Evolutionary conservation across 2,888 invertebrate species (phyloP), one percentile per base, ranked within the genome.

Genomic region (Ormyrus rosae): DNA sequence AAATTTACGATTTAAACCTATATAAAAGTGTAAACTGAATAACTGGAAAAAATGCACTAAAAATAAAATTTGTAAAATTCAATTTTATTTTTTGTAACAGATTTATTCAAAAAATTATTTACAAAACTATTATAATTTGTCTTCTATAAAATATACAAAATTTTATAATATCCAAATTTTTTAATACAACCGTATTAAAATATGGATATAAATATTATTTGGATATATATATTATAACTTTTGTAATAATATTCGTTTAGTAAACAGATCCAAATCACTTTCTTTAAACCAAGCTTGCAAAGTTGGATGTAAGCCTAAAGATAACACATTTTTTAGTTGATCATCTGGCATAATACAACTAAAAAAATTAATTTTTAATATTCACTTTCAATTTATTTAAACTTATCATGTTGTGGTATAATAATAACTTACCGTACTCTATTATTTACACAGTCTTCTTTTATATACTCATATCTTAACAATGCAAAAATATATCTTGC

Each of bases 281-380:
- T 86, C 85, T 73, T 84, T 86, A 74, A 88, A 89, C 89, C 89
- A 89, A 6, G 87, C 88, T 82, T 88, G 88, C 2, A 89, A 83
- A 1, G 83, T 86, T n/a, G 89, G 89, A 84, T 88, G 88, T 50
- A 88, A 78, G 63, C 84, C 77, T 9, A 83, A 78, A 68, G 76
- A 82, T 1, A 85, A 70, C 5, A 89, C 80, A 34, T 80, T 83
- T n/a, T 78, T n/a, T 46, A 86, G 81, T 76, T 87, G 83, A 11
- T 81, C 80, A 61, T 88, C 87, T 7, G 89, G 86, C 45, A 89
- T 85, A 68, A 89, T 86, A 45, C 89, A 89, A 69, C 89, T 89
- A 72, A 70, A 83, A 46, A 68, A 46, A 51, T 46, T 7, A 11
- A 53, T 58, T 63, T 51, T 74, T 65, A 1, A 60, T 7, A 0